phyloP scores from a whole-genome alignment of 2,888 invertebrate species.

The Lepidocyrtinus sp. region DNA sequence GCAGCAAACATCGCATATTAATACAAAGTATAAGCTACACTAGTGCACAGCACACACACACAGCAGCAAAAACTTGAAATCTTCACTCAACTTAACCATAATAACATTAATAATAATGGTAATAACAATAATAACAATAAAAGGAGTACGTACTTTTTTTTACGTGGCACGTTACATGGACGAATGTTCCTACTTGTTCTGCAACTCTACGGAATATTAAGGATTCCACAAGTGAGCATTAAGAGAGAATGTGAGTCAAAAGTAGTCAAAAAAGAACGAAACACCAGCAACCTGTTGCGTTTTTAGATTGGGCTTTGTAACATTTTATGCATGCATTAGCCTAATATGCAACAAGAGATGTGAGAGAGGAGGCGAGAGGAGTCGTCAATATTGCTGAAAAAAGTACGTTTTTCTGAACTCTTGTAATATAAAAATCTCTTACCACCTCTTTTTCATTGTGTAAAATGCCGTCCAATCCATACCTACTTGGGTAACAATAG shows the following conservation, averaged over 20 bases:
- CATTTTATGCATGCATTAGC: background rate
- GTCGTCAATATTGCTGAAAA: background rate
- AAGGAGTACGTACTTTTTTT: conserved; percentile 7
- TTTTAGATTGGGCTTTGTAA: background rate
- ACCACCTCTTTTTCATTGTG: background rate
- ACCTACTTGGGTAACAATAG: background rate
- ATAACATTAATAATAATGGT: conserved; percentile 4
- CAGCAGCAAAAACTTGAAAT: background rate
- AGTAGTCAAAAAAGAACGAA: conserved; percentile 3
- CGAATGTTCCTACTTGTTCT: conserved; percentile 10
- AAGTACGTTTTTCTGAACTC: conserved; percentile 1
- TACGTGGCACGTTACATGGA: background rate
- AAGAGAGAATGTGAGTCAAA: background rate
- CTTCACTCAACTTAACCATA: background rate
- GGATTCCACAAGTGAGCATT: no score
- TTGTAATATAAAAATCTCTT: no score
- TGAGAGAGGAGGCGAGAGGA: background rate
- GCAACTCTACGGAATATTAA: background rate
- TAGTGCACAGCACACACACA: background rate
- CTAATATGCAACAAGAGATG: background rate
- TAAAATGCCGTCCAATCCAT: background rate
- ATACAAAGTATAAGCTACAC: no score
- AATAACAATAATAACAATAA: conserved; percentile 2
- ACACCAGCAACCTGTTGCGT: background rate
- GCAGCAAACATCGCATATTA: no score